phyloP scores from a whole-genome alignment of 2,113 vertebrate genomes.

The Gambusia holbrooki region DNA sequence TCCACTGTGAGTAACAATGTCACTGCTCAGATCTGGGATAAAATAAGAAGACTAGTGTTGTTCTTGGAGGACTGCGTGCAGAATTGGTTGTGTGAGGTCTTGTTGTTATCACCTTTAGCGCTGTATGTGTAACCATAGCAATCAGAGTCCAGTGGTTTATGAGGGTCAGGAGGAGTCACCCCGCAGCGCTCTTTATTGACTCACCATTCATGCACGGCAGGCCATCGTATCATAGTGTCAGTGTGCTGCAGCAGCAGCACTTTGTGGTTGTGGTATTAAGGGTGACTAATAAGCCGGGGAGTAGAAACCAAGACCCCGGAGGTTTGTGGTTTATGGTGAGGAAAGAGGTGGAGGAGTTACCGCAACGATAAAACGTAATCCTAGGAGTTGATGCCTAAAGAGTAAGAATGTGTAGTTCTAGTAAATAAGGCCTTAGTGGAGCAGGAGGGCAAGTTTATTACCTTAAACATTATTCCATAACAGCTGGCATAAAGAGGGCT shows the following conservation, averaged over 20 bases:
- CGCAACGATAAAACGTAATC: background rate
- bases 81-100: constrained; percentile 57
- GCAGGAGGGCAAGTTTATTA: too few relatives aligned
- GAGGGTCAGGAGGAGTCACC: constrained; percentile 5
- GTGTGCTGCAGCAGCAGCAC: constrained; percentile 1
- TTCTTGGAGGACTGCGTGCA: constrained; percentile 53
- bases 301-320: background rate
- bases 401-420: too few relatives aligned
- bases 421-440: too few relatives aligned
- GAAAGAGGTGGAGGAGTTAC: background rate
- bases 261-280: constrained; percentile 40
- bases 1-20: constrained; percentile 29
- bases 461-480: too few relatives aligned
- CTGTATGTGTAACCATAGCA: constrained; percentile 40
- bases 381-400: background rate
- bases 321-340: background rate
- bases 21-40: constrained; percentile 8
- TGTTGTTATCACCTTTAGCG: constrained; percentile 58
- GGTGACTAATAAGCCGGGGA: constrained; percentile 26
- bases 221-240: constrained; percentile 9
- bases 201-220: constrained; percentile 3
- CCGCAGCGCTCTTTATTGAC: constrained; percentile 3
- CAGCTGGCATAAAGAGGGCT: too few relatives aligned
- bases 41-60: constrained; percentile 10
- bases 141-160: constrained; percentile 43